Conservation (phyloP, 2,113 vertebrate species). For the Formicarius rufipectus region DNA sequence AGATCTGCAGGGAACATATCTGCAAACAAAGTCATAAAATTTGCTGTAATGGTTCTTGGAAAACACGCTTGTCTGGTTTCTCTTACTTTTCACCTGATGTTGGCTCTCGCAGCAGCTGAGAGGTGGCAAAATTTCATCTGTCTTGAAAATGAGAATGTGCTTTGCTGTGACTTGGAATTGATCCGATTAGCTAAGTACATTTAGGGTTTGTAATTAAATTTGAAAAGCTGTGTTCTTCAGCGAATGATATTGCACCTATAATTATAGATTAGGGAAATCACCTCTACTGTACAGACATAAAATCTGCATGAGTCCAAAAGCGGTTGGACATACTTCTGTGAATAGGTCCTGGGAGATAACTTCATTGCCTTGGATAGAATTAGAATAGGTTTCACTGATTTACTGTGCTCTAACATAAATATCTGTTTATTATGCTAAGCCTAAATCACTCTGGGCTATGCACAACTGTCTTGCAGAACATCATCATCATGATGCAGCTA, state of each 20-base stretch:
- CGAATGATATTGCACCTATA: background rate
- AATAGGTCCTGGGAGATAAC: background rate
- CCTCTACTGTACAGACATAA: background rate
- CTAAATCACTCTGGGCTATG: background rate
- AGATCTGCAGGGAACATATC: conserved; percentile 43
- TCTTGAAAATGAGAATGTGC: conserved; percentile 67
- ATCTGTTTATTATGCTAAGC: background rate
- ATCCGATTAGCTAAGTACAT: conserved; percentile 58
- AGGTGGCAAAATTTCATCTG: conserved; percentile 69
- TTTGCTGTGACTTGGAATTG: conserved; percentile 66
- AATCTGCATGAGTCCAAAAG: background rate
- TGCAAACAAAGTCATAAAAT: conserved; percentile 48
- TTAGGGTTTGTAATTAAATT: conserved; percentile 61
- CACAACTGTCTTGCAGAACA: background rate
- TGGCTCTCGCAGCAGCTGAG: conserved; percentile 42
- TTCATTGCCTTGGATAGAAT: background rate
- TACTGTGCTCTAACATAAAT: background rate
- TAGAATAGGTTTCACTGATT: conserved; percentile 1
- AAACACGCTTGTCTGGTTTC: conserved; percentile 33
- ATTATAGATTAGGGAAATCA: conserved; percentile 16
- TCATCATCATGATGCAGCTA: background rate
- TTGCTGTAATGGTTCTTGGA: conserved; percentile 37
- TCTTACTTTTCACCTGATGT: conserved; percentile 50
- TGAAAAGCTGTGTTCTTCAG: conserved; percentile 20
- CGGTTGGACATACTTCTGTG: background rate